Evolutionary conservation across 2,888 invertebrate genomes (phyloP).

Genomic region (Euzetes globulus): DNA sequence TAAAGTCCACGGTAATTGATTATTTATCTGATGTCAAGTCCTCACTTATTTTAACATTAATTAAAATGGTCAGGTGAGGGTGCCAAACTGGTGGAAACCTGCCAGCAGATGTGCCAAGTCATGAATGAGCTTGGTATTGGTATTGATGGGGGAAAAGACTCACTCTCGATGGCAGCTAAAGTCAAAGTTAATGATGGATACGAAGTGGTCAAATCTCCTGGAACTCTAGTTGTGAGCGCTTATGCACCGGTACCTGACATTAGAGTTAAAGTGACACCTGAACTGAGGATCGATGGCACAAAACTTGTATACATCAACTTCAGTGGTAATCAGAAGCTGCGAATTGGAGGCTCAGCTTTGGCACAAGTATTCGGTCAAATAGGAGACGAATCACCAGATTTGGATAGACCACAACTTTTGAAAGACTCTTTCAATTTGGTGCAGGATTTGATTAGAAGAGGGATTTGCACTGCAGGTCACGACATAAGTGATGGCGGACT

Average conservation of each 20-base stretch:
- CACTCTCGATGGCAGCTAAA: slow-evolving; percentile 90
- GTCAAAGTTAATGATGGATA: slow-evolving; percentile 51
- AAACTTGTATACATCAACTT: slow-evolving; percentile 69
- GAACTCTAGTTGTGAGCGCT: slow-evolving; percentile 84
- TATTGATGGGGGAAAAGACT: slow-evolving; percentile 95
- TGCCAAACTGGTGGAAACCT: slow-evolving; percentile 75
- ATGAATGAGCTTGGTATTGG: slow-evolving; percentile 78
- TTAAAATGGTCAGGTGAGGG: slow-evolving; percentile 60
- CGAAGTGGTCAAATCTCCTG: slow-evolving; percentile 56
- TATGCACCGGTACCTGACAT: slow-evolving; percentile 94
- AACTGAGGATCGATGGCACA: slow-evolving; percentile 61
- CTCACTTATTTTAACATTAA: background rate
- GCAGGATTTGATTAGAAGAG: slow-evolving; percentile 69
- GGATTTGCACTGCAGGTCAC: slow-evolving; percentile 71
- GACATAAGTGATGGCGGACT: slow-evolving; percentile 96
- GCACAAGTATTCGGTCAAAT: slow-evolving; percentile 83
- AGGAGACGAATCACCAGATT: slow-evolving; percentile 70
- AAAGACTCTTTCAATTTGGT: slow-evolving; percentile 70
- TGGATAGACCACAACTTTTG: slow-evolving; percentile 62
- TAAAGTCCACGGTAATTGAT: slow-evolving; percentile 61
- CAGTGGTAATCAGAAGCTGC: slow-evolving; percentile 51
- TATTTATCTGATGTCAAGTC: background rate
- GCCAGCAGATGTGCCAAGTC: slow-evolving; percentile 73
- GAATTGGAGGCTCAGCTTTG: slow-evolving; percentile 84
- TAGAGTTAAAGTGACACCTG: slow-evolving; percentile 74